phyloP scores from a whole-genome alignment of 2,113 vertebrate species.

The Chascanopsetta lugubris region DNA sequence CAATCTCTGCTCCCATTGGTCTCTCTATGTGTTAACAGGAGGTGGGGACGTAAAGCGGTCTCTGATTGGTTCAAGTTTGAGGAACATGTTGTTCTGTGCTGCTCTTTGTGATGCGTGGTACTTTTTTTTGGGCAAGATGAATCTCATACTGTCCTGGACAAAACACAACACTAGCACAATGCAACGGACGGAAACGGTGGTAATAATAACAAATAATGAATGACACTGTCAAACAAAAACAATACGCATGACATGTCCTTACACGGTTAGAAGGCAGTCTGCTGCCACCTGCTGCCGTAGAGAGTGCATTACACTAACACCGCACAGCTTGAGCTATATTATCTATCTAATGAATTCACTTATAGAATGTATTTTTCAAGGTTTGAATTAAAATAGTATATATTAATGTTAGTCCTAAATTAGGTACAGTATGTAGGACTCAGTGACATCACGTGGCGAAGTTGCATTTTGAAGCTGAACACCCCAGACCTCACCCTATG shows the following conservation, averaged over 20 bases:
- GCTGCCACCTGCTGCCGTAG: constrained; percentile 42
- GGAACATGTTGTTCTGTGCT: neutral
- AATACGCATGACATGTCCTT: neutral
- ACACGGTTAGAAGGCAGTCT: no score
- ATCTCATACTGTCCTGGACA: neutral
- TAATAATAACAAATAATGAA: no score
- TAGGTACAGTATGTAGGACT: no score
- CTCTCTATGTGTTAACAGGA: constrained; percentile 16
- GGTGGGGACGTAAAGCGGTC: constrained; percentile 7
- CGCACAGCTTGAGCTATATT: neutral
- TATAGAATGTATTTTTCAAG: neutral
- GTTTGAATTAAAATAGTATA: no score
- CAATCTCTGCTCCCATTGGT: constrained; percentile 47
- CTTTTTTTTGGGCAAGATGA: neutral
- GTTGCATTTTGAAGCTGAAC: no score
- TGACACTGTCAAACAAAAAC: neutral
- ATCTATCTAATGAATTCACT: neutral
- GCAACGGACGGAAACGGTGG: neutral
- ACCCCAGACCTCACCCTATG: no score
- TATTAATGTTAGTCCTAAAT: neutral
- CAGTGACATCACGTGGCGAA: no score
- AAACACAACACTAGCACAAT: no score
- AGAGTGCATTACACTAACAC: neutral
- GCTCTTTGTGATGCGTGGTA: neutral
- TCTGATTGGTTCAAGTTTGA: constrained; percentile 35